Conservation (phyloP, 2,797 vertebrate species). For the Chelon auratus region DNA sequence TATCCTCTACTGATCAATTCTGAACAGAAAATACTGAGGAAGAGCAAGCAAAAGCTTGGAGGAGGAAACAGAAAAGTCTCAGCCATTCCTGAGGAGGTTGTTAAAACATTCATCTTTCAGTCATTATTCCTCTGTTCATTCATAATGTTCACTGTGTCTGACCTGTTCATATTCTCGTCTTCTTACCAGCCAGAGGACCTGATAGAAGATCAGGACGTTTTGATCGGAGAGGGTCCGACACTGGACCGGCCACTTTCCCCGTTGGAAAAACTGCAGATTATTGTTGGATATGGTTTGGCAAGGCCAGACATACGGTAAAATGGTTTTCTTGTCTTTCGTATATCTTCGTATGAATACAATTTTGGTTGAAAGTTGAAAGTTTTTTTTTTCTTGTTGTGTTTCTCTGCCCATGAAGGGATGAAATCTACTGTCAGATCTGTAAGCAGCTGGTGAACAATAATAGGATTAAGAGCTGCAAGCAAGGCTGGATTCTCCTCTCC, state of each 20-base stretch:
- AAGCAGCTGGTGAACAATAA: conserved; percentile 92
- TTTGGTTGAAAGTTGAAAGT: background rate
- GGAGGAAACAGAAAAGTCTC: conserved; percentile 73
- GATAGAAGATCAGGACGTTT: conserved; percentile 74
- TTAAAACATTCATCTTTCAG: background rate
- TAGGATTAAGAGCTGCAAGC: conserved; percentile 83
- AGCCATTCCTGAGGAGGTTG: conserved; percentile 80
- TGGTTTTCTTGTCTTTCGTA: background rate
- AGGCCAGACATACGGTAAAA: conserved; percentile 88
- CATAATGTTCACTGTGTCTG: fast-evolving
- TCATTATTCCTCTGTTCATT: background rate
- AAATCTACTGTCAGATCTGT: conserved; percentile 98
- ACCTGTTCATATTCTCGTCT: background rate
- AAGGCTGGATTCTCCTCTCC: conserved; percentile 93
- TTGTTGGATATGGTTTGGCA: conserved; percentile 89
- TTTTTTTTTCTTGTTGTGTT: background rate
- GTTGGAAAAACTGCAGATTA: conserved; percentile 93
- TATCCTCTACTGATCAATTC: conserved; percentile 10
- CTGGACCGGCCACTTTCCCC: conserved; percentile 88
- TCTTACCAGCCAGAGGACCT: conserved; percentile 60
- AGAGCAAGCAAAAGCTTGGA: conserved; percentile 75
- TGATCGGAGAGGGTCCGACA: conserved; percentile 83
- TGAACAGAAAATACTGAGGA: conserved; percentile 81
- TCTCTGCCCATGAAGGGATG: conserved; percentile 85
- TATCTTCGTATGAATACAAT: background rate